Conservation (phyloP, 1,140 invertebrate genomes). For the Drosophila gunungcola region DNA sequence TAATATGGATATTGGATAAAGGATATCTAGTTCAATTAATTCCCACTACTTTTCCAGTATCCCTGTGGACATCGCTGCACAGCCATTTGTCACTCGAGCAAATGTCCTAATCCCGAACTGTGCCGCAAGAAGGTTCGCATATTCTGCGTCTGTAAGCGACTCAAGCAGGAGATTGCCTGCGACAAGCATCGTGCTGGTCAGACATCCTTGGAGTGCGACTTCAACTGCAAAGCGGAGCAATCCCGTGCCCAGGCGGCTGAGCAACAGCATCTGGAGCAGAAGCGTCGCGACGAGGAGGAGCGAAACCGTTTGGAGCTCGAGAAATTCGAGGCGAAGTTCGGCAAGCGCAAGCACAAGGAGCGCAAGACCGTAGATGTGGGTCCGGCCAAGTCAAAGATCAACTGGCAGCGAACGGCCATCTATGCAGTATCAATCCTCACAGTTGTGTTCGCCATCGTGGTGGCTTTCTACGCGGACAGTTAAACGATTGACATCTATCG, state of each 20-base stretch:
- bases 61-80: constrained; percentile 91
- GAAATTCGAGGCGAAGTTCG: constrained; percentile 90
- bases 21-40: background rate
- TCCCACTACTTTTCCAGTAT: constrained; percentile 85
- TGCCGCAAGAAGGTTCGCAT: constrained; percentile 93
- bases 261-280: constrained; percentile 86
- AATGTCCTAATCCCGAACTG: constrained; percentile 88
- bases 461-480: constrained; percentile 73
- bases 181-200: constrained; percentile 86
- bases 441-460: constrained; percentile 55
- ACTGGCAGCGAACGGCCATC: constrained; percentile 63
- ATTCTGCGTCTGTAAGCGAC: constrained; percentile 89
- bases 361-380: constrained; percentile 68
- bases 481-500: constrained; percentile 21
- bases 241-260: constrained; percentile 85
- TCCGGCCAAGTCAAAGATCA: constrained; percentile 40
- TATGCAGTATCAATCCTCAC: constrained; percentile 45
- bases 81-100: constrained; percentile 90
- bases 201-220: constrained; percentile 87
- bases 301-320: constrained; percentile 89
- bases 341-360: constrained; percentile 86
- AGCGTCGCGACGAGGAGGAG: constrained; percentile 87
- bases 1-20: constrained; percentile 9
- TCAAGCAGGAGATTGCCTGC: constrained; percentile 91
- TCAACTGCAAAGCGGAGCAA: constrained; percentile 86